A percentile compares a stretch with the other conserved stretches of the same genome.
phyloP scores from a whole-genome alignment of 2,888 invertebrate species.

The Phengaris arion region DNA sequence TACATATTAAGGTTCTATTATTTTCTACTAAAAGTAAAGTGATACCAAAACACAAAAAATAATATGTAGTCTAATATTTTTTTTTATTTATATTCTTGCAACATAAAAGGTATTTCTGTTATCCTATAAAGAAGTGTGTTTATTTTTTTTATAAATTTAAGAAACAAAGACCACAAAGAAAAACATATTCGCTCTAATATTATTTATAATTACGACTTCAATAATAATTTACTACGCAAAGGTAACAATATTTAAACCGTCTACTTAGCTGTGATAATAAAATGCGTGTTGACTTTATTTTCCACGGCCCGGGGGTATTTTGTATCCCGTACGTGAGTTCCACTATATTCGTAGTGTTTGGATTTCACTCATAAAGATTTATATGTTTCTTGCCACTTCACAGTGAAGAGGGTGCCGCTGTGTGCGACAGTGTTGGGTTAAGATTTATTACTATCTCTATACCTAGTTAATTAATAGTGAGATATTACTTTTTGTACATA shows the following conservation, averaged over 20 bases:
- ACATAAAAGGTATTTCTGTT: no score
- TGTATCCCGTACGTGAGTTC: conserved; percentile 22
- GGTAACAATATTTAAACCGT: background rate
- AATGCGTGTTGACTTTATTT: conserved; percentile 18
- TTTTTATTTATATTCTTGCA: no score
- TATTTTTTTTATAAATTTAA: no score
- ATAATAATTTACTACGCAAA: background rate
- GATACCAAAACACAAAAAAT: no score
- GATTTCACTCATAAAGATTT: conserved; percentile 60
- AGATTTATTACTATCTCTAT: conserved; percentile 1
- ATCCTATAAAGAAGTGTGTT: no score
- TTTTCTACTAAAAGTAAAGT: no score
- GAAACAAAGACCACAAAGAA: no score
- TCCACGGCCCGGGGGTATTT: background rate
- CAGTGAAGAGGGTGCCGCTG: conserved; percentile 25
- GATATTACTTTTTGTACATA: background rate
- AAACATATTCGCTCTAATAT: no score
- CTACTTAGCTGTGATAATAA: conserved; percentile 20
- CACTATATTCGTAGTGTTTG: conserved; percentile 44
- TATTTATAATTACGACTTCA: no score
- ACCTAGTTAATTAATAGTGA: background rate
- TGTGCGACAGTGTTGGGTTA: conserved; percentile 23
- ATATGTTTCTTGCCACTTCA: conserved; percentile 44
- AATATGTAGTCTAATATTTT: no score
- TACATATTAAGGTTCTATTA: no score